A percentile compares a stretch with the other conserved stretches of the same genome.
Evolutionary conservation across 2,113 vertebrate species (phyloP).

Genomic region (Thamnaconus septentrionalis): DNA sequence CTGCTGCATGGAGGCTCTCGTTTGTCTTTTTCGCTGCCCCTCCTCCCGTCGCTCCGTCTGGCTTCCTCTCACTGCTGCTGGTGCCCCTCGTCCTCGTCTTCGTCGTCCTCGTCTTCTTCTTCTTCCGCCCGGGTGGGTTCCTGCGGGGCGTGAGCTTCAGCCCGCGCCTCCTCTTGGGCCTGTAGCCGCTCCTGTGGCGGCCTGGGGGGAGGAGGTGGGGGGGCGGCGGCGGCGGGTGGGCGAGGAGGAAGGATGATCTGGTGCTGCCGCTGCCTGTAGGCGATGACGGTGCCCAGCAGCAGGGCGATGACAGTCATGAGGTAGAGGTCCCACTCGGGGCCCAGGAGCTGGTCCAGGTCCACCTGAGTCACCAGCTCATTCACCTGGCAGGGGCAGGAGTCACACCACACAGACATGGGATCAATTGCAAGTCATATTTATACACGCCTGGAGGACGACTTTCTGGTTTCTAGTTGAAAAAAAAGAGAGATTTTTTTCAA

Average conservation of each 20-base stretch:
- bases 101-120: constrained; percentile 10
- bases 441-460: no score
- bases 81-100: constrained; percentile 54
- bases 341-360: constrained; percentile 95
- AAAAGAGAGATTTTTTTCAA: no score
- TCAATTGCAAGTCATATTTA: no score
- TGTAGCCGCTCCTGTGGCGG: constrained; percentile 57
- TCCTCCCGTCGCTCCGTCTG: constrained; percentile 16
- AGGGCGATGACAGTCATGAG: constrained; percentile 97
- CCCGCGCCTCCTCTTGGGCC: constrained; percentile 39
- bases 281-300: constrained; percentile 93
- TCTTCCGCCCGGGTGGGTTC: background rate
- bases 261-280: constrained; percentile 94
- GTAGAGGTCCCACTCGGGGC: constrained; percentile 98
- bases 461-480: no score
- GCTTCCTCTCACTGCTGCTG: constrained; percentile 50
- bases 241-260: constrained; percentile 79
- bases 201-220: constrained; percentile 59
- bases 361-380: constrained; percentile 85
- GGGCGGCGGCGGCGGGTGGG: constrained; percentile 64
- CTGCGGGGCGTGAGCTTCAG: constrained; percentile 34
- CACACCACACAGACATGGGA: no score
- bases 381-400: constrained; percentile 71
- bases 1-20: constrained; percentile 28
- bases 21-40: constrained; percentile 28